Percentiles rank a stretch among this genome's conserved stretches.
Conservation (phyloP, 1,140 invertebrate species). For the Lepidurus arcticus region DNA sequence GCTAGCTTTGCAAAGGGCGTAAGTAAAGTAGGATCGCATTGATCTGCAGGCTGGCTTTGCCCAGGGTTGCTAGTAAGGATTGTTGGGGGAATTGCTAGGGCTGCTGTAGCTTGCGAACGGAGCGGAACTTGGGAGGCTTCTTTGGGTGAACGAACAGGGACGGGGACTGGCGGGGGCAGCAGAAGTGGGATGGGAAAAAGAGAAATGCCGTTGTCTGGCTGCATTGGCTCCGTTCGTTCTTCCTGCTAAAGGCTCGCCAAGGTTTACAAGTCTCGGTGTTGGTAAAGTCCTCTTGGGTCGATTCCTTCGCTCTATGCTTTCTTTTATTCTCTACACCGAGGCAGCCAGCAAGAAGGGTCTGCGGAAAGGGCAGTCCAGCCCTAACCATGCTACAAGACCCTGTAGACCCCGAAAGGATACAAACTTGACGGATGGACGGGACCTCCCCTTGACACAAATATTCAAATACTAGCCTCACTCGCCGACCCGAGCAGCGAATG, state of each 20-base stretch:
- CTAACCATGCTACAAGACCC: no score
- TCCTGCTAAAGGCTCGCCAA: neutral
- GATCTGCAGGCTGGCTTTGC: neutral
- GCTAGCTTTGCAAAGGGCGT: neutral
- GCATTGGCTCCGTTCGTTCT: neutral
- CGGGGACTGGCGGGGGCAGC: neutral
- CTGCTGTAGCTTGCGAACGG: neutral
- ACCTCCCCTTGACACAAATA: neutral
- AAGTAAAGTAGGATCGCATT: constrained; percentile 8
- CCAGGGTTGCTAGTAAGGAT: neutral
- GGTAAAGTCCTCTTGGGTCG: neutral
- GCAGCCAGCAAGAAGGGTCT: no score
- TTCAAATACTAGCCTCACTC: neutral
- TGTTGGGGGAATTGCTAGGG: neutral
- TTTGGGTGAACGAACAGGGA: neutral
- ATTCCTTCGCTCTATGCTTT: neutral
- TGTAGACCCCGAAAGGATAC: neutral
- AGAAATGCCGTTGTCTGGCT: neutral
- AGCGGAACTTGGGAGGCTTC: neutral
- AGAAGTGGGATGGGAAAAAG: neutral
- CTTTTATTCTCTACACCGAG: neutral
- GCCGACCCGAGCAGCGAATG: neutral
- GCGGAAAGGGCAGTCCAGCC: no score
- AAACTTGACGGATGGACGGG: neutral
- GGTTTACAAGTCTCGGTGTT: neutral